Base-by-base conservation (phyloP, 2,888 invertebrate genomes). In the Tachina fera region DNA sequence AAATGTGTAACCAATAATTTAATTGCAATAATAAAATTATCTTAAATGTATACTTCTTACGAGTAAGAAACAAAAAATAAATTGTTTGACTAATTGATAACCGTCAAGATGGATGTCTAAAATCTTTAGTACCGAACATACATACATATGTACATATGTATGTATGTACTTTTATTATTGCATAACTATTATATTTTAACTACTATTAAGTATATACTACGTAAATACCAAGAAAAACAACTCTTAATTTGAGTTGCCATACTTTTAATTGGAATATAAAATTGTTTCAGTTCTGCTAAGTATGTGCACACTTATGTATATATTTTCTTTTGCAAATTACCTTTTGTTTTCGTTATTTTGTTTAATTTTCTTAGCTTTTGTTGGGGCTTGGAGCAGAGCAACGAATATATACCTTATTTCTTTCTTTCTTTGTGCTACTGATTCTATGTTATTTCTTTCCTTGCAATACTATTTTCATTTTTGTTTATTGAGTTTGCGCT, bases 401-500 rank as follows among this genome's bases (percentile, higher is more conserved):
- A 58, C 49, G 53, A 65, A 65, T 41, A 68, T 53, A 47, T 19
- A 31, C 61, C 74, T 83, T 51, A 3, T 31, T 47, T 67, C 14
- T 61, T 45, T 43, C 14, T 45, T 13, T 45, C 19, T 82, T 45
- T 78, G 11, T 49, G 41, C 56, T 31, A 63, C 56, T 61, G 63
- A 43, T 74, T 76, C 47, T 65, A 67, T 71, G 45, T 79, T 56
- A 49, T 75, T 70, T 77, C 9, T 72, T 68, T 41, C 9, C 16
- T 68, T 74, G 19, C 39, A 11, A 13, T 68, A 19, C n/a, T 13
- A 14, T 49, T 71, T 77, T 58, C 45, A 43, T 72, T 63, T 49
- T 63, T 16, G 10, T 60, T 61, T 75, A 80, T 77, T 70, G 83
- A 81, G 83, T 86, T 81, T 86, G 83, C 84, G 80, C 83, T 65